A percentile compares a stretch with the other conserved stretches of the same genome.
Evolutionary conservation across 2,888 invertebrate genomes (phyloP).

Genomic region (Pseudeuparius sepicola): DNA sequence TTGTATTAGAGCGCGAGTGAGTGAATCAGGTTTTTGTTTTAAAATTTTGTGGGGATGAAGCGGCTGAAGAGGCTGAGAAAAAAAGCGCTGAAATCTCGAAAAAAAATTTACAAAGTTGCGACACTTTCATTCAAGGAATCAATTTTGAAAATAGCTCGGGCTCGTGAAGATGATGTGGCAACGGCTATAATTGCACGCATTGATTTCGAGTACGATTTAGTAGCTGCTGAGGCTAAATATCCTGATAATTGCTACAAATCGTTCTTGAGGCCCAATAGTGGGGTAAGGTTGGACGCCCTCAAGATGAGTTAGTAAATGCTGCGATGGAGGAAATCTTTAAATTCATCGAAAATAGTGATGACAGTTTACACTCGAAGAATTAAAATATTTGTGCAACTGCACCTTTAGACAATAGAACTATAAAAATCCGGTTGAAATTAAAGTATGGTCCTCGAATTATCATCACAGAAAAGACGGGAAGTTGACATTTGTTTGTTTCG

Average conservation of each 20-base stretch:
- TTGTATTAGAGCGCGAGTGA: constrained; percentile 26
- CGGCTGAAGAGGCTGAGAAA: constrained; percentile 31
- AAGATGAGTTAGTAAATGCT: constrained; percentile 27
- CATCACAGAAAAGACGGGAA: constrained; percentile 26
- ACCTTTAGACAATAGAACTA: constrained; percentile 27
- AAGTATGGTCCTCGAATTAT: constrained; percentile 31
- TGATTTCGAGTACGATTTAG: constrained; percentile 26
- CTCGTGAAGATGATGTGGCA: constrained; percentile 24
- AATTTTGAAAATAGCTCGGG: constrained; percentile 22
- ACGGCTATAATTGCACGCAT: constrained; percentile 28
- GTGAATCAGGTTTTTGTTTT: too few relatives aligned
- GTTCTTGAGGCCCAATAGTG: constrained; percentile 30
- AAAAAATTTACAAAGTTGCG: constrained; percentile 25
- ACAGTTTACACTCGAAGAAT: constrained; percentile 25
- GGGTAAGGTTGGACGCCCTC: constrained; percentile 31
- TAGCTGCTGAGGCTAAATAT: constrained; percentile 31
- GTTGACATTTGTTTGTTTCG: constrained; percentile 21
- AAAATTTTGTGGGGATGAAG: constrained; percentile 34
- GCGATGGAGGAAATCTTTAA: constrained; percentile 33
- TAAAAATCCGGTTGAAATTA: constrained; percentile 27
- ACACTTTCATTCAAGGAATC: constrained; percentile 25
- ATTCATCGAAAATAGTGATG: constrained; percentile 32
- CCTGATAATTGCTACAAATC: constrained; percentile 28
- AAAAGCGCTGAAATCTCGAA: constrained; percentile 25
- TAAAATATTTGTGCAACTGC: constrained; percentile 24